Percentiles rank a stretch among this genome's conserved stretches.
Evolutionary conservation across 2,113 vertebrate genomes (phyloP).

Genomic region (Dicaeum eximium): DNA sequence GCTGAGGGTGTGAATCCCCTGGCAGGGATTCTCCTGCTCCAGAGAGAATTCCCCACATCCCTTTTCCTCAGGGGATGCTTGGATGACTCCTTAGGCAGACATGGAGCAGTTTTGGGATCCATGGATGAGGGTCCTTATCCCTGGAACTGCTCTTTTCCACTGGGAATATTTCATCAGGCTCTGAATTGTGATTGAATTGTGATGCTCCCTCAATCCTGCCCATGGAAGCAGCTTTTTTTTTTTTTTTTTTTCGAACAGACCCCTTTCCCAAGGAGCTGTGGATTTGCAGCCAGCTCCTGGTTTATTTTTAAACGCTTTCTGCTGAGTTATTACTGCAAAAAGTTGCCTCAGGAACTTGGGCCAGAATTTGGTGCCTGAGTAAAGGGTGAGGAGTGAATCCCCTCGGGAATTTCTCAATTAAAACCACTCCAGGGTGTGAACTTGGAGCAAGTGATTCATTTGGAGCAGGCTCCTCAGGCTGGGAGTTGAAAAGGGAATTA

Average conservation of each 20-base stretch:
- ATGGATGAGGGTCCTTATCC: not conserved
- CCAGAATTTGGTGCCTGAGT: not conserved
- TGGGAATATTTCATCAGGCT: conserved; percentile 26
- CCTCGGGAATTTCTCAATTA: not conserved
- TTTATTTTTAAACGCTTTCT: conserved; percentile 62
- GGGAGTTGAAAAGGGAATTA: not conserved
- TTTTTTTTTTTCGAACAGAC: no score
- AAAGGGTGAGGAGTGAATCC: not conserved
- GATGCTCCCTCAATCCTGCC: conserved; percentile 47
- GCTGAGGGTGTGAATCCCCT: not conserved
- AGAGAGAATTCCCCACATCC: not conserved
- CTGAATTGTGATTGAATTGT: no score
- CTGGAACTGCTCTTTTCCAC: conserved; percentile 33
- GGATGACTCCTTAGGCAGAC: not conserved
- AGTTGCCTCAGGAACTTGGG: not conserved
- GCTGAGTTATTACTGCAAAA: conserved; percentile 10
- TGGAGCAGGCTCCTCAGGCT: not conserved
- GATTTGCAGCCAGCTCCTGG: conserved; percentile 28
- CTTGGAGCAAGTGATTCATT: not conserved
- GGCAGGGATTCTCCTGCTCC: not conserved
- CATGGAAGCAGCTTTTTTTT: conserved; percentile 49
- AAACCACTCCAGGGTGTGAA: not conserved
- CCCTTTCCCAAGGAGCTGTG: not conserved
- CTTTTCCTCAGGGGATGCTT: not conserved
- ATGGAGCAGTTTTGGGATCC: not conserved